Evolutionary conservation across 2,888 invertebrate genomes (phyloP), one percentile per base, ranked within the genome.

Genomic region (Sericinus montela): DNA sequence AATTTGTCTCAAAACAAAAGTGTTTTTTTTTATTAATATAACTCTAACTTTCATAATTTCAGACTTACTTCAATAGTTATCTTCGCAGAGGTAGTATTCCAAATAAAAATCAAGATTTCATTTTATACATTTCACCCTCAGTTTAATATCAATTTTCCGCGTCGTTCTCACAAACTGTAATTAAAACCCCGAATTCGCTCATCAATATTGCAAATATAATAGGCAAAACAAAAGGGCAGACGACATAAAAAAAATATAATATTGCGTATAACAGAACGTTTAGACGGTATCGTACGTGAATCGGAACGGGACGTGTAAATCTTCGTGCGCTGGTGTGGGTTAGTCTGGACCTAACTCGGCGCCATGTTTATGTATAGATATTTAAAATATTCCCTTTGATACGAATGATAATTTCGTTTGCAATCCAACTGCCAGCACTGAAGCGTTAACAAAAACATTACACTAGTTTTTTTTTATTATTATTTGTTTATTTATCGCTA

Each of bases 331-430:
- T 67, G 71, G 75, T 73, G 73, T 69, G 77, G 63, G 77, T 65
- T 72, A 67, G 86, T 84, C 85, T 84, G 84, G 81, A 70, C 71
- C 72, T 63, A 62, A 54, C 71, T 72, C 71, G 67, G 73, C 69
- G 71, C 71, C 65, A 66, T 75, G 75, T 70, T 73, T 78, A 75
- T 81, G 78, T 81, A 77, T 81, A 82, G 75, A 78, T 80, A 83
- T 87, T 86, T 84, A 80, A 88, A 86, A 87, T 88, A 87, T 89
- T 88, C 87, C 78, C 87, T 89, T 89, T 89, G 88, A 89, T 88
- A 79, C 80, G 72, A 72, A 86, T 80, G 86, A 86, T 89, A 87
- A 88, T 87, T 86, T 82, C 72, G 77, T 79, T 80, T 72, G 74
- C 70, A 69, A 65, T 71, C 68, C 70, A 59, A 52, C 65, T 57